phyloP scores from a whole-genome alignment of 2,113 vertebrate genomes.

The Butastur rufipennis region DNA sequence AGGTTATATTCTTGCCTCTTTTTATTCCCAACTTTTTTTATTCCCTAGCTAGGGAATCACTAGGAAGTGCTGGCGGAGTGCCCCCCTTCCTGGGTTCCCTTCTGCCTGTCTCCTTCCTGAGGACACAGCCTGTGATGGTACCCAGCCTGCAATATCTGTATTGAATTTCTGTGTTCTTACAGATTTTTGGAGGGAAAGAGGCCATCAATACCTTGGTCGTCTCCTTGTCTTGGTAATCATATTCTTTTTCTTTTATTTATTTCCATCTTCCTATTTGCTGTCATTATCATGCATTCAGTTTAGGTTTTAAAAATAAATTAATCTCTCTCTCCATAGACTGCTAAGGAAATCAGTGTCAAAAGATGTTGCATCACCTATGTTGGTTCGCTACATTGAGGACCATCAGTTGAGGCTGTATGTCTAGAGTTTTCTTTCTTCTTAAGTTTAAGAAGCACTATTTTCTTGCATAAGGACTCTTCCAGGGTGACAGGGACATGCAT shows the following conservation, averaged over 20 bases:
- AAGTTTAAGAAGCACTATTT: not conserved
- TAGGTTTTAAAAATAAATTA: not conserved
- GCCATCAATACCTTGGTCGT: not conserved
- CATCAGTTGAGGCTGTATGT: not conserved
- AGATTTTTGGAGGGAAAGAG: not conserved
- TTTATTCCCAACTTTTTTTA: not conserved
- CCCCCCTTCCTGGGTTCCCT: fast-evolving
- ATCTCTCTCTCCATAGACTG: not conserved
- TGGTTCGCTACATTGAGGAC: not conserved
- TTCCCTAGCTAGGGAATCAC: not conserved
- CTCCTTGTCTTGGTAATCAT: not conserved
- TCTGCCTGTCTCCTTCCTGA: not conserved
- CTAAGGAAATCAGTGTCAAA: not conserved
- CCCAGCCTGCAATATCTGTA: not conserved
- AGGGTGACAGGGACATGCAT: not conserved
- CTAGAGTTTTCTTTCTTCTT: not conserved
- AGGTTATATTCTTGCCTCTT: not conserved
- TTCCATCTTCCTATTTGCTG: not conserved
- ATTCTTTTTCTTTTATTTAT: not conserved
- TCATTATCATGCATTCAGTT: not conserved
- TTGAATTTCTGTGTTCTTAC: not conserved
- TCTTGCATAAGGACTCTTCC: not conserved
- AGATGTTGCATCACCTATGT: not conserved
- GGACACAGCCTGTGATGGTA: fast-evolving
- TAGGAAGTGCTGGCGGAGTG: not conserved